Conservation (phyloP, 2,113 vertebrate genomes). For the Pomatorhinus ruficollis region DNA sequence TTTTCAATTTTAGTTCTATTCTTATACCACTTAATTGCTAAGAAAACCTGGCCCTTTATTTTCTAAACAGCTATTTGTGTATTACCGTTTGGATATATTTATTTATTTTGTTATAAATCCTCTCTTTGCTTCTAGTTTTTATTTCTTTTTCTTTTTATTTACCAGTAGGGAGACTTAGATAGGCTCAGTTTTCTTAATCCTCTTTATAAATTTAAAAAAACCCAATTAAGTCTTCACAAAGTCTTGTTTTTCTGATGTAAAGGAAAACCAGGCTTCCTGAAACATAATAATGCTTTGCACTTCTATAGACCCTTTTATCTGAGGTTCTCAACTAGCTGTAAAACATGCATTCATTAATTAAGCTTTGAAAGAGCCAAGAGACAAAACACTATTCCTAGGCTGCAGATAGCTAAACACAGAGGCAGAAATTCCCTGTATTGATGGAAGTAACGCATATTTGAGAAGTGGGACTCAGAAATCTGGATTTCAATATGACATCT, state of each 20-base stretch:
- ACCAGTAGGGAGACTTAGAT: slow-evolving; percentile 62
- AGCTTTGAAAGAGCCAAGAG: not conserved
- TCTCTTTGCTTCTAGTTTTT: slow-evolving; percentile 34
- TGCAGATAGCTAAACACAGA: not conserved
- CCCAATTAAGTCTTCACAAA: slow-evolving; percentile 60
- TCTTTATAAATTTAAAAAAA: slow-evolving; percentile 51
- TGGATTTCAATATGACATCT: not conserved
- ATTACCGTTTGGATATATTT: not conserved
- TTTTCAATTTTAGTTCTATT: not conserved
- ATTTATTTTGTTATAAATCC: slow-evolving; percentile 54
- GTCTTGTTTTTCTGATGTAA: slow-evolving; percentile 28
- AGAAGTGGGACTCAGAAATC: not conserved
- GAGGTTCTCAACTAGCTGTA: slow-evolving; percentile 35
- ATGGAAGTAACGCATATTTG: not conserved
- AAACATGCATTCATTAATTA: slow-evolving; percentile 42
- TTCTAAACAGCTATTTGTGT: not conserved
- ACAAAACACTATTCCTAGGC: not conserved
- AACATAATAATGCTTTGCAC: slow-evolving; percentile 30
- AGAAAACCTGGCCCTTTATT: not conserved
- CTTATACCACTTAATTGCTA: not conserved
- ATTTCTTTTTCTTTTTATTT: slow-evolving; percentile 54
- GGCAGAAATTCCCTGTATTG: not conserved
- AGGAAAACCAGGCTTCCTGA: slow-evolving; percentile 37
- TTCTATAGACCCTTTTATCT: slow-evolving; percentile 34
- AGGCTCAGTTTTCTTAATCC: slow-evolving; percentile 66